These are phyloP conservation scores for Deilephila elpenor DNA, from an alignment of 2,888 invertebrate species.

Conservation along the genomic window DNA sequence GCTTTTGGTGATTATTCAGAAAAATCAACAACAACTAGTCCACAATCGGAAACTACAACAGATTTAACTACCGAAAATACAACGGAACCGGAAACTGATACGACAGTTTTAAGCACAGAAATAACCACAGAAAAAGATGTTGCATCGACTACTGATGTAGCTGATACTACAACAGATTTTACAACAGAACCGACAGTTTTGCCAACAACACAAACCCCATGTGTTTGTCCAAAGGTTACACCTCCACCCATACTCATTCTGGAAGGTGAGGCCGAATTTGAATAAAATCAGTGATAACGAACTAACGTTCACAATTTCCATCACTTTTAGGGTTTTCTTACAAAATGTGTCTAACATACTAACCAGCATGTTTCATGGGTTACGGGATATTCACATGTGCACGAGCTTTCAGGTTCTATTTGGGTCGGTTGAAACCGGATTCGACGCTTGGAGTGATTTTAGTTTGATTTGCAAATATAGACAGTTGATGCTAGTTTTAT, in stretches of 20 bases:
- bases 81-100: conserved; percentile 41
- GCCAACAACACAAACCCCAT: conserved; percentile 59
- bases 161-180: conserved; percentile 52
- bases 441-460: conserved; percentile 36
- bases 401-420: conserved; percentile 23
- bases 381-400: conserved; percentile 29
- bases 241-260: conserved; percentile 91
- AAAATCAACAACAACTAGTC: conserved; percentile 43
- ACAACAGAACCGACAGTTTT: conserved; percentile 55
- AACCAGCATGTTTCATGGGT: conserved; percentile 61
- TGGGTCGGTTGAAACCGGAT: conserved; percentile 39
- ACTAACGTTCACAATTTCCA: conserved; percentile 74
- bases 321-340: conserved; percentile 58
- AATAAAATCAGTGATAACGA: conserved; percentile 68
- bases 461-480: neutral
- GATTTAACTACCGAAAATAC: conserved; percentile 32
- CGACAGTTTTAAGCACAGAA: conserved; percentile 45
- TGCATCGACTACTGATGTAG: conserved; percentile 43
- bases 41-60: conserved; percentile 34
- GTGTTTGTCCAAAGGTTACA: conserved; percentile 76
- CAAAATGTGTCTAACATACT: conserved; percentile 64
- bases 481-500: neutral
- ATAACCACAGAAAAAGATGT: conserved; percentile 38
- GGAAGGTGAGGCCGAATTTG: conserved; percentile 89
- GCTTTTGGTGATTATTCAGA: conserved; percentile 71